Percentiles rank a stretch among this genome's conserved stretches.
Evolutionary conservation across 2,113 vertebrate genomes (phyloP).

Genomic region (Pleuronectes platessa): DNA sequence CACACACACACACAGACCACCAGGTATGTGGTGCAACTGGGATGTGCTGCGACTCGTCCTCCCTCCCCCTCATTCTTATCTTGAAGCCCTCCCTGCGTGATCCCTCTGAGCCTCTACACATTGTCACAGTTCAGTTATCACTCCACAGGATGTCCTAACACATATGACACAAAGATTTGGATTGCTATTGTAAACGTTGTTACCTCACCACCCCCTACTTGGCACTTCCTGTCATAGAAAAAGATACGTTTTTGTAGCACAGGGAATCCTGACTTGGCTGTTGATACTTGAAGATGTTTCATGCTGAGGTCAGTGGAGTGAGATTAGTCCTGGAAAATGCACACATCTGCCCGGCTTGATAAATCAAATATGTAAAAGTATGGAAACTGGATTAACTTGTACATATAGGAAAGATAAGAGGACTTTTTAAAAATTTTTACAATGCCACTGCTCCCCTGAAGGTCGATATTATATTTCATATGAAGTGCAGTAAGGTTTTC

Average conservation of each 20-base stretch:
- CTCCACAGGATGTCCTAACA: background rate
- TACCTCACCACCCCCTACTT: background rate
- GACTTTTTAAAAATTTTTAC: no score
- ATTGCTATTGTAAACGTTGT: background rate
- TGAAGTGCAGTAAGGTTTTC: no score
- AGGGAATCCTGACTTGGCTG: background rate
- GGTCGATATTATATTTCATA: no score
- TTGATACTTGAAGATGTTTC: no score
- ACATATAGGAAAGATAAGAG: no score
- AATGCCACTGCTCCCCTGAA: no score
- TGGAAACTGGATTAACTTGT: no score
- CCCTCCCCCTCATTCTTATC: slow-evolving; percentile 39
- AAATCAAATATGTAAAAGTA: no score
- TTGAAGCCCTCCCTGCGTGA: background rate
- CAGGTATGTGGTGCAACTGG: slow-evolving; percentile 35
- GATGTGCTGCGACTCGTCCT: slow-evolving; percentile 57
- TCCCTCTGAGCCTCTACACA: background rate
- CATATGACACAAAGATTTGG: background rate
- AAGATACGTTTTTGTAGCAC: background rate
- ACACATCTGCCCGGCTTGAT: no score
- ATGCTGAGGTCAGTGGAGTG: no score
- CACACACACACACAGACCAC: background rate
- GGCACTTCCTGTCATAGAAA: background rate
- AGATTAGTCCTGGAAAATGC: no score
- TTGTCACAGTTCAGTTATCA: slow-evolving; percentile 9